phyloP scores from a whole-genome alignment of 92 coral and sea anemone genomes.

The Paramuricea clavata region DNA sequence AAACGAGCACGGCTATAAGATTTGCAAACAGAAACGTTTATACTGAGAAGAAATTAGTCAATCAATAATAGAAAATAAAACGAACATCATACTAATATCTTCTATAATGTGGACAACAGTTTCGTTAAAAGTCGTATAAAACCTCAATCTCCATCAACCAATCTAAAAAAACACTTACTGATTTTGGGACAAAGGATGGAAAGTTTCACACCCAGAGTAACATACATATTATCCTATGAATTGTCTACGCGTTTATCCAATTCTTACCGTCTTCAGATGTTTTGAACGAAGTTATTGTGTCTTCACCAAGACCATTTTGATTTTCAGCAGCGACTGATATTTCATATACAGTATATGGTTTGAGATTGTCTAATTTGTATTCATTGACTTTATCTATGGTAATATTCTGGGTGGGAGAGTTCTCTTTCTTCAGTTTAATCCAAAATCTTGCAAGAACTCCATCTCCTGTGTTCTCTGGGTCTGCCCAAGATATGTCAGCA shows the following conservation, averaged over 20 bases:
- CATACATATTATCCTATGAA: no score
- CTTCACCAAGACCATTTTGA: not conserved
- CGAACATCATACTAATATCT: no score
- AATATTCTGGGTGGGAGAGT: not conserved
- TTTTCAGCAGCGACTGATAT: not conserved
- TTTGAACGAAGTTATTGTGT: not conserved
- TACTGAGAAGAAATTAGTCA: no score
- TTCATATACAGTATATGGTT: not conserved
- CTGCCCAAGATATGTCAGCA: not conserved
- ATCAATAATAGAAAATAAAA: no score
- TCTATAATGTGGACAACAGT: no score
- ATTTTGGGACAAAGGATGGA: no score
- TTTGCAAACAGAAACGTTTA: no score
- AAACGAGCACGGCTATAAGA: no score
- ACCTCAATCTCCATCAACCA: no score
- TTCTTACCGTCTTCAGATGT: not conserved
- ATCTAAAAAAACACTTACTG: no score
- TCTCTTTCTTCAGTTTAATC: not conserved
- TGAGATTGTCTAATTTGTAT: not conserved
- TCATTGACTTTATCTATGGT: not conserved
- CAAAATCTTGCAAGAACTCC: not conserved
- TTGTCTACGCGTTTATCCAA: not conserved
- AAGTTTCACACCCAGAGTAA: no score
- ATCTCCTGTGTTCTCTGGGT: conserved; percentile 3
- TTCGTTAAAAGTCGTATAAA: no score